These are phyloP conservation scores for Hecatera dysodea DNA, from an alignment of 2,888 invertebrate species.

Conservation along the genomic window DNA sequence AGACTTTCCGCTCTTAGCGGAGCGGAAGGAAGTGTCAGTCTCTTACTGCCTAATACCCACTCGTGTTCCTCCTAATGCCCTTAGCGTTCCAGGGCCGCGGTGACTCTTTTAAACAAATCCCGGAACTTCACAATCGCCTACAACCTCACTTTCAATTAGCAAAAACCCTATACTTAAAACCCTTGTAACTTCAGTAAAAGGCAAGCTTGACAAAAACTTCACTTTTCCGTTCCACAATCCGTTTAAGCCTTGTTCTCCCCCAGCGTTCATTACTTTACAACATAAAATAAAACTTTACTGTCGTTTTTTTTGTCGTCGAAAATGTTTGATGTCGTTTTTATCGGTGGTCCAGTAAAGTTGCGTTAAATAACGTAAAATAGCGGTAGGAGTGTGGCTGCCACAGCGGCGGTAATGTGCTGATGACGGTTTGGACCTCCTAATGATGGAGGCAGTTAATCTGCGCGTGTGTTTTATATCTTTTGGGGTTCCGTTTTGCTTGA, in stretches of 20 bases:
- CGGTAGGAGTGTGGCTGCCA: constrained; percentile 15
- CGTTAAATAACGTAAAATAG: constrained; percentile 24
- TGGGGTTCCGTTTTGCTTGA: neutral
- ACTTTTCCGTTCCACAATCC: constrained; percentile 11
- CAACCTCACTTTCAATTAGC: constrained; percentile 10
- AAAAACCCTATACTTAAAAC: neutral
- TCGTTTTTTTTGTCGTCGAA: constrained; percentile 55
- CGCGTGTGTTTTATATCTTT: constrained; percentile 2
- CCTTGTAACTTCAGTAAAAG: neutral
- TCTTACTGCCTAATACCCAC: no score
- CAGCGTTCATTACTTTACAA: constrained; percentile 60
- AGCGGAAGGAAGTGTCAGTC: no score
- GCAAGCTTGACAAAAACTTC: neutral
- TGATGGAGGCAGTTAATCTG: constrained; percentile 19
- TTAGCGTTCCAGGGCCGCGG: no score
- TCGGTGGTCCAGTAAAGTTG: constrained; percentile 44
- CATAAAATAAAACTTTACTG: constrained; percentile 64
- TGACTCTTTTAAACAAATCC: no score
- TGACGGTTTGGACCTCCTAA: constrained; percentile 3
- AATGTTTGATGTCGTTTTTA: constrained; percentile 67
- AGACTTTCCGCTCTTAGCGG: no score
- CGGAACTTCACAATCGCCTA: neutral
- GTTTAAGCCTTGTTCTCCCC: constrained; percentile 25
- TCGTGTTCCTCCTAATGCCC: no score
- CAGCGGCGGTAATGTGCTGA: neutral